These are phyloP conservation scores for Caenorhabditis sp. DNA, from an alignment of 2,888 invertebrate species.

Conservation along the genomic window DNA sequence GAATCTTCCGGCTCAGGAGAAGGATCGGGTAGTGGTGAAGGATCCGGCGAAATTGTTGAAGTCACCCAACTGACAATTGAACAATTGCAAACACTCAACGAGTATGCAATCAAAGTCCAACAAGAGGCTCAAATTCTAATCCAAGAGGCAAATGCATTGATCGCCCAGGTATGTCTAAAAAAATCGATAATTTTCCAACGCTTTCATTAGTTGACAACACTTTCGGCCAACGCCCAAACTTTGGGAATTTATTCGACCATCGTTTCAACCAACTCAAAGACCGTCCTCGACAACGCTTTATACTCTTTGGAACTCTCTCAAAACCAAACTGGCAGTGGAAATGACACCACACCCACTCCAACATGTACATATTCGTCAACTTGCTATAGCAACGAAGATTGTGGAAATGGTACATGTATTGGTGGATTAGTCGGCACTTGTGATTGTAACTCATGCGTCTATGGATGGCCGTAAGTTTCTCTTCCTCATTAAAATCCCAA, in stretches of 20 bases:
- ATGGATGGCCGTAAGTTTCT: conserved; percentile 34
- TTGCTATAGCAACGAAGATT: conserved; percentile 33
- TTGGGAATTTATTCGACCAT: conserved; percentile 24
- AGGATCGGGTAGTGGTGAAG: conserved; percentile 8
- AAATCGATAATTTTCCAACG: too few species aligned
- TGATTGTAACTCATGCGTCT: conserved; percentile 38
- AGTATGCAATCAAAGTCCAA: conserved; percentile 25
- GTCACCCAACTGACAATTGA: conserved; percentile 18
- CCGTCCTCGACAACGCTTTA: conserved; percentile 27
- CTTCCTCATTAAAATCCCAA: too few species aligned
- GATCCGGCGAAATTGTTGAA: conserved; percentile 11
- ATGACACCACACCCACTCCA: background rate
- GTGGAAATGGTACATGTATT: conserved; percentile 37
- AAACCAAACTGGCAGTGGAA: background rate
- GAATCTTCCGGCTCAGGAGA: background rate
- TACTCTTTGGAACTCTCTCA: conserved; percentile 7
- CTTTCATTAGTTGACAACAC: conserved; percentile 31
- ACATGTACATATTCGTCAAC: conserved; percentile 22
- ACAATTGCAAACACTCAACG: conserved; percentile 28
- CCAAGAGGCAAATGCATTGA: conserved; percentile 33
- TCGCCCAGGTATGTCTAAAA: conserved; percentile 24
- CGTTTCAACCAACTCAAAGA: conserved; percentile 24
- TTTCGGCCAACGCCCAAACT: conserved; percentile 32
- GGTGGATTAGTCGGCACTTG: conserved; percentile 41
- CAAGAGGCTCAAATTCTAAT: conserved; percentile 35